Base-by-base conservation (phyloP, 1,140 invertebrate species). In the Heliconius eleuchia region DNA sequence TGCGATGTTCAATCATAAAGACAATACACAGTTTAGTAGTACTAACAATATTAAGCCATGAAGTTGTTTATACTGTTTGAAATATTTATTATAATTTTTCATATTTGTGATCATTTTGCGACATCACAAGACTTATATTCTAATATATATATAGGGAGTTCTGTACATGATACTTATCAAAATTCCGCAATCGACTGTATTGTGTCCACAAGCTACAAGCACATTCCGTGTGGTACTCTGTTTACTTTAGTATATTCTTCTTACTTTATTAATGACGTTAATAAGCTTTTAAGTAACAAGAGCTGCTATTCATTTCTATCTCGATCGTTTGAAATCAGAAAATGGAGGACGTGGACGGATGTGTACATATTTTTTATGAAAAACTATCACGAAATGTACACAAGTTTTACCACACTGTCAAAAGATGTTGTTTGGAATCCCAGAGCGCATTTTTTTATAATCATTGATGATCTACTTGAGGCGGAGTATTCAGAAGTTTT, bases 401-500 rank as follows among this genome's bases (percentile, higher is more conserved):
- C 19, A 42, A 76, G 55, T 57, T 60, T 82, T 13, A 57, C 27
- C 13, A 57, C 77, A 23, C 71, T 83, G 71, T 6, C 71, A 42
- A 76, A 34, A 60, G 72, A 80, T 73, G n/a, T 70, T 5, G 42
- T 73, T 1, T 83, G 83, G 83, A 84, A 84, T 66, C 77, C 83
- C 23, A 75, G 16, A 76, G 77, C 79, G 55, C 66, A 71, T 52
- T 79, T 83, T 50, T 66, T 85, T 46, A 50, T 84, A 11, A 16
- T 77, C 7, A 70, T 83, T 46, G 5, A 82, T 42, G 9, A 81
- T 3, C 66, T 85, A 27, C 70, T 37, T 16, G 42, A 74, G 23
- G 13, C 57, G 18, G 60, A 82, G 42, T 23, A 23, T 23, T 23
- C 23, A 23, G 23, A 23, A 23, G 23, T 23, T 23, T 23, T 23